These are phyloP conservation scores for Rhamnusium bicolor DNA, from an alignment of 2,888 invertebrate genomes.

Conservation along the genomic window DNA sequence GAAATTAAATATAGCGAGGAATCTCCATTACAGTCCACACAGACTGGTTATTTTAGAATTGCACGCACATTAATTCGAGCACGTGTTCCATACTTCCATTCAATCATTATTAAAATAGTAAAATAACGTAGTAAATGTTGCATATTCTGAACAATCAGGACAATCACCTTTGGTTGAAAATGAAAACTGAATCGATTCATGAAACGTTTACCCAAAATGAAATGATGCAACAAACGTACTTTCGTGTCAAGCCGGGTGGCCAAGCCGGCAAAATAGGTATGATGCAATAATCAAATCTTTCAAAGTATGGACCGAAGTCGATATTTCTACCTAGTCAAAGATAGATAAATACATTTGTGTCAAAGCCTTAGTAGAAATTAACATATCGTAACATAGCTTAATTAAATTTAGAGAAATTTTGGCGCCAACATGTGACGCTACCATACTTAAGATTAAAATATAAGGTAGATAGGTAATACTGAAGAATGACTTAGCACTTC, in stretches of 20 bases:
- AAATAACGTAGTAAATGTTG: not conserved
- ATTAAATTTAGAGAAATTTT: not conserved
- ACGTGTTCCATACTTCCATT: conserved; percentile 10
- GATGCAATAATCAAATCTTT: conserved; percentile 20
- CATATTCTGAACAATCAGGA: not conserved
- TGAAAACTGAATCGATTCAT: not conserved
- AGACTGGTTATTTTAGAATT: conserved; percentile 6
- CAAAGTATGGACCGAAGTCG: not conserved
- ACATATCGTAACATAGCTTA: not conserved
- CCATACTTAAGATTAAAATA: no score
- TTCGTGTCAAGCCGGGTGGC: not conserved
- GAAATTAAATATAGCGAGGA: conserved; percentile 22
- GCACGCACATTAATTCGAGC: not conserved
- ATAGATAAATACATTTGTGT: not conserved
- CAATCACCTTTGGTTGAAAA: not conserved
- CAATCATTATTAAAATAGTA: not conserved
- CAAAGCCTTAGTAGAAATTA: no score
- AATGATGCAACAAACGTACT: conserved; percentile 8
- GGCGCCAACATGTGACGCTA: not conserved
- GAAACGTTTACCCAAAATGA: not conserved
- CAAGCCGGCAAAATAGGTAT: not conserved
- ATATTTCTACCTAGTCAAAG: not conserved
- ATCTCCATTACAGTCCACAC: not conserved
- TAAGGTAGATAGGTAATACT: no score
- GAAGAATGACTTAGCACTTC: no score